Evolutionary conservation across 2,888 invertebrate genomes (phyloP), one percentile per base, ranked within the genome.

Genomic region (Ochropleura leucogaster): DNA sequence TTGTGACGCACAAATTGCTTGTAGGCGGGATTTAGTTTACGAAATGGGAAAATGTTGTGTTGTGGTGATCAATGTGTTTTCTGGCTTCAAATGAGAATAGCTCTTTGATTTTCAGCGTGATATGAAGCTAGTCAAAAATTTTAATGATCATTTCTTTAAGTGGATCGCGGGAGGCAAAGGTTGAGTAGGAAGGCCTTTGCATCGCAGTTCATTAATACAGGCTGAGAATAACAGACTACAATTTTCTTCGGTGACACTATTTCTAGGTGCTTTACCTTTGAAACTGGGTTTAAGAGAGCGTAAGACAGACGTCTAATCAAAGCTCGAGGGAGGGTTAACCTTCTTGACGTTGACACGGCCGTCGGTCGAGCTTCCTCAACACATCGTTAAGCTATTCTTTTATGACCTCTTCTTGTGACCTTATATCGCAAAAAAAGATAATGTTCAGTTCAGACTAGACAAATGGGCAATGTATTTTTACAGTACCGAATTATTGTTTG

Each of bases 1-100:
- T 80, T 77, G 67, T 65, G 82, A 62, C 55, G 44, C 20, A 63
- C 14, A 71, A 68, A 79, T 81, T 83, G 70, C 47, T 16, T 78
- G 67, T 79, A 47, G 66, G 30, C 30, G 65, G 78, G 76, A 72
- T 77, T 80, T 72, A 82, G 80, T 77, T 82, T 62, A 30, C 55
- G 68, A 18, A 60, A 72, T 79, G 55, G 49, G 55, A 73, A 76
- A 72, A 79, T 51, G 12, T 72, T 66, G 40, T 44, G 53, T 0
- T 20, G 60, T 8, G 20, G 44, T 49, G 46, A 55, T 66, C 18
- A n/a, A 55, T 20, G 40, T 30, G 53, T 20, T 44, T n/a, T 55
- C 46, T 46, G 30, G 18, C 6, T 8, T 10, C n/a, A 10, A 69
- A 77, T 68, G 47, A 53, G 30, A 30, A 7, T 9, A 20, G 63